Evolutionary conservation across 2,888 invertebrate genomes (phyloP).

Genomic region (Pammene aurita): DNA sequence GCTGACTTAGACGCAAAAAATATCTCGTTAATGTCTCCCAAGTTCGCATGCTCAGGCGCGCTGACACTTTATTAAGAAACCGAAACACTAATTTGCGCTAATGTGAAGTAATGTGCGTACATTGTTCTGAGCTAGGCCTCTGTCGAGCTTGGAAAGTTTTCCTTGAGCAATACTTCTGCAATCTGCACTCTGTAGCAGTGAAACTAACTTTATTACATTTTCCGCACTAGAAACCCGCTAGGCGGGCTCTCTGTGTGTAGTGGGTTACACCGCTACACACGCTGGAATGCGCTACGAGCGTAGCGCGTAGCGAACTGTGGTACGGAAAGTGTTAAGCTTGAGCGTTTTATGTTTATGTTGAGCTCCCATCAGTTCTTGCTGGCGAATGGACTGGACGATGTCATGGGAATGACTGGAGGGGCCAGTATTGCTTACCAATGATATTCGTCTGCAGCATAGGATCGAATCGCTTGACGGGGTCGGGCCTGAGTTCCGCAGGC

Average conservation of each 20-base stretch:
- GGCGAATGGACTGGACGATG: too few relatives aligned
- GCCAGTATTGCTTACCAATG: constrained; percentile 59
- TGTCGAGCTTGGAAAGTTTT: not conserved
- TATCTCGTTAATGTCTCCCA: not conserved
- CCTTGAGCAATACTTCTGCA: not conserved
- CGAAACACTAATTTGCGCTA: not conserved
- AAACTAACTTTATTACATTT: too few relatives aligned
- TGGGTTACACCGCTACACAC: too few relatives aligned
- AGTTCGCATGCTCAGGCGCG: not conserved
- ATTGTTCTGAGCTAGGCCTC: not conserved
- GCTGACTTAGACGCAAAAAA: not conserved
- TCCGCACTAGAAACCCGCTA: too few relatives aligned
- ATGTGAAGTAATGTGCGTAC: constrained; percentile 1
- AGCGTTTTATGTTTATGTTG: too few relatives aligned
- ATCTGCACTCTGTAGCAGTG: too few relatives aligned
- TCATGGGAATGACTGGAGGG: too few relatives aligned
- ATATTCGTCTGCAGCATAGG: constrained; percentile 76
- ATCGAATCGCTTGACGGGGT: constrained; percentile 74
- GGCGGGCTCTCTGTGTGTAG: too few relatives aligned
- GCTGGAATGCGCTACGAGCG: too few relatives aligned
- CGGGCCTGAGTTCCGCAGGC: constrained; percentile 69
- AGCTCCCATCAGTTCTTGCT: too few relatives aligned
- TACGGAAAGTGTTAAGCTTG: too few relatives aligned
- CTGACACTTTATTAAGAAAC: not conserved
- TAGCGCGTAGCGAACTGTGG: too few relatives aligned